These are phyloP conservation scores for Drosophila cardini DNA, from an alignment of 1,140 invertebrate species.

Conservation along the genomic window DNA sequence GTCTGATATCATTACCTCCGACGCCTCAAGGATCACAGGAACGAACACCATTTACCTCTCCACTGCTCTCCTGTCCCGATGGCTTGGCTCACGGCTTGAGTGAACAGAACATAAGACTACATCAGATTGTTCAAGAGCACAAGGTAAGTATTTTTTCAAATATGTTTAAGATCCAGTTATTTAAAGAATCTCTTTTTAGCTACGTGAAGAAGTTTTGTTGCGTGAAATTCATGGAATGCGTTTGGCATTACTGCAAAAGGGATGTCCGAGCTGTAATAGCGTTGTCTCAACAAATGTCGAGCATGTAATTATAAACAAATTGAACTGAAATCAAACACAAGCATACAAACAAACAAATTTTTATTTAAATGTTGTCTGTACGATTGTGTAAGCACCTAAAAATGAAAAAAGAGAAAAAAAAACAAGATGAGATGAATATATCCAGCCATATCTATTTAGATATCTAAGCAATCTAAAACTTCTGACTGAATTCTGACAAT, in stretches of 20 bases:
- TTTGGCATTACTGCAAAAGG: constrained; percentile 89
- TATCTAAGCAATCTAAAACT: neutral
- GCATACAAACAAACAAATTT: neutral
- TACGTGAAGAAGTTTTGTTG: constrained; percentile 88
- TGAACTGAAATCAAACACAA: constrained; percentile 7
- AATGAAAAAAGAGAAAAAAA: constrained; percentile 1
- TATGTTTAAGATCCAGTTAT: neutral
- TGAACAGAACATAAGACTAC: constrained; percentile 91
- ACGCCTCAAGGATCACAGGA: constrained; percentile 72
- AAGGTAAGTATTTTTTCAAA: constrained; percentile 86
- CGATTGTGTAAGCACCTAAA: constrained; percentile 14
- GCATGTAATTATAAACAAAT: constrained; percentile 70
- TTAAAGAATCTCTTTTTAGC: constrained; percentile 78
- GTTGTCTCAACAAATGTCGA: constrained; percentile 74
- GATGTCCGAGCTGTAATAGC: constrained; percentile 86
- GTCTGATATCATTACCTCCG: constrained; percentile 72
- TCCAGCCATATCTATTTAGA: constrained; percentile 32
- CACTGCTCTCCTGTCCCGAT: constrained; percentile 87
- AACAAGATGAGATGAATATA: constrained; percentile 46
- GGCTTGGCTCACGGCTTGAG: constrained; percentile 92
- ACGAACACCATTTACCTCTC: constrained; percentile 59
- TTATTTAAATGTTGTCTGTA: constrained; percentile 8
- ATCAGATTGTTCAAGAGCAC: constrained; percentile 92
- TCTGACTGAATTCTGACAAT: constrained; percentile 20
- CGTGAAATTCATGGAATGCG: constrained; percentile 90